Conservation (phyloP, 2,797 vertebrate species). For the Sphenodon punctatus region DNA sequence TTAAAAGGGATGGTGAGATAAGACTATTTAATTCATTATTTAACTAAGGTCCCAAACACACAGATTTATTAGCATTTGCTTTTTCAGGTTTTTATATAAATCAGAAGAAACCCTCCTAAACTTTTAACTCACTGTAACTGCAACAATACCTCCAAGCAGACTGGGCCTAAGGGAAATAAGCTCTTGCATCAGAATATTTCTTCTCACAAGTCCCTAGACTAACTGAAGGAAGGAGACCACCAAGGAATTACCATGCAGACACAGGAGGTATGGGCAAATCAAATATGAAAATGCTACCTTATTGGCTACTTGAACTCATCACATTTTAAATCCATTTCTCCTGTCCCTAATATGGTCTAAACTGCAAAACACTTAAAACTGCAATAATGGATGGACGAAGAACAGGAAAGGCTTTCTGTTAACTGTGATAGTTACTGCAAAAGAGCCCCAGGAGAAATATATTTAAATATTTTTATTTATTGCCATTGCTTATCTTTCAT, state of each 20-base stretch:
- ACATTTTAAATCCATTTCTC: neutral
- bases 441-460: neutral
- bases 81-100: too few species aligned
- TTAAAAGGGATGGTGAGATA: neutral
- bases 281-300: neutral
- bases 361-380: neutral
- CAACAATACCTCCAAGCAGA: neutral
- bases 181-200: neutral
- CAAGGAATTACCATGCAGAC: neutral
- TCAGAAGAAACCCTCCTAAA: too few species aligned
- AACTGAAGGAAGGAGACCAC: neutral
- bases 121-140: neutral
- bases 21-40: neutral
- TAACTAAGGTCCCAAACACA: neutral
- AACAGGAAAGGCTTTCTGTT: neutral
- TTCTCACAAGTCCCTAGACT: neutral
- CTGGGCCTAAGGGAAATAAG: neutral
- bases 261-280: neutral
- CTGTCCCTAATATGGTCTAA: neutral
- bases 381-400: neutral
- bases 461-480: neutral
- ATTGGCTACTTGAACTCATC: neutral
- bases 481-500: neutral
- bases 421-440: neutral
- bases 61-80: too few species aligned